Evolutionary conservation across 2,888 invertebrate genomes (phyloP), one percentile per base, ranked within the genome.

Genomic region (Conops quadrifasciatus): DNA sequence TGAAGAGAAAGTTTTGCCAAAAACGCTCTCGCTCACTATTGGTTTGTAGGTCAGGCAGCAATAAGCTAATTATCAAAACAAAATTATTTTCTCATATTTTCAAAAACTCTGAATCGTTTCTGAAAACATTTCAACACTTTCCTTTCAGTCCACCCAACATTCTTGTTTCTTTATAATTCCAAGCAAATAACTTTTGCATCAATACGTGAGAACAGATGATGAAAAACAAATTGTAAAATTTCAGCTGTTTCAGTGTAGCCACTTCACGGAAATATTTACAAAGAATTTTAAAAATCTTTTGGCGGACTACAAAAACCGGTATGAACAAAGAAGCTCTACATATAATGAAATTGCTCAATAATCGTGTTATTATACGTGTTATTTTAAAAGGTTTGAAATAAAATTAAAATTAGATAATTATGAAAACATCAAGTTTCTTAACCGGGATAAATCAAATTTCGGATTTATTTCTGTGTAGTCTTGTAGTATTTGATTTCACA

Each of bases 1-100:
- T 47, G 19, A 47, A 28, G 63, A 63, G 63, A 63, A 63, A 63
- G 63, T 63, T 63, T 63, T n/a, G 0, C n/a, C 16, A 63, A 58
- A 53, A 53, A 9, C n/a, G 19, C 4, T 36, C 36, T 36, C 36
- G 9, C 36, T 53, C 21, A 53, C 53, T 36, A 36, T 36, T 53
- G 11, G n/a, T 9, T 53, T 53, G n/a, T n/a, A 53, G 53, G 3
- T 53, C 21, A 21, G 11, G 2, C 21, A 53, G 21, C 19, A 21
- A 24, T 4, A n/a, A 11, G 1, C 19, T 49, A 49, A 19, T 49
- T 49, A 21, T 21, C 7, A 56, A 24, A 21, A 4, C 2, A 21
- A 56, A 56, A 21, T 24, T 11, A 56, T n/a, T 56, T 56, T 56
- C n/a, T 53, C 53, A 53, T 53, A 11, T 9, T 58, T 21, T 26